Base-by-base conservation (phyloP, 1,140 invertebrate species). In the Bathynomus jamesi region DNA sequence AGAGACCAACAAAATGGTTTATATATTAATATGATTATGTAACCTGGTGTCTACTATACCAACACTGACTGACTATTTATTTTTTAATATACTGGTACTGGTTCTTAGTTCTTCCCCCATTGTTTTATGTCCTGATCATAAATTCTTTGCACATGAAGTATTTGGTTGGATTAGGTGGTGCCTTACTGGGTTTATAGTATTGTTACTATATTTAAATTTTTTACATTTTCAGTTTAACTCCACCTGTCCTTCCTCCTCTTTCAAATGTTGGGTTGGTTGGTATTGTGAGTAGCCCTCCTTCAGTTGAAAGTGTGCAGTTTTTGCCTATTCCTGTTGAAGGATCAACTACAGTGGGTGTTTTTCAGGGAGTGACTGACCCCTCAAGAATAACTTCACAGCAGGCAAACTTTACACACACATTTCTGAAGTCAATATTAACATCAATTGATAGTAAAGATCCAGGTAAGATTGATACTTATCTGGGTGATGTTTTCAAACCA, bases 401-500 rank as follows among this genome's bases (percentile, higher is more conserved):
- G 17, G 32, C 85, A 65, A 86, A 85, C 72, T 89, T 88, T 78
- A 85, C 87, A 13, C 84, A 87, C 76, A 87, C 86, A 78, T 89
- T 89, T 80, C 84, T 89, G 4, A 86, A 87, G 77, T 87, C 85
- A 74, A 88, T 89, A 74, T 80, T 89, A 28, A 83, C 81, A 71
- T 86, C 85, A 73, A 82, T 89, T 17, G 87, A 89, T 78, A 87
- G 84, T 80, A 85, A 84, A 80, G 87, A 89, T 81, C 84, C 85
- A 82, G 85, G 87, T 88, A 81, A 81, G 75, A 24, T 10, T 72
- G 28, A 17, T n/a, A n/a, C n/a, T n/a, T n/a, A n/a, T n/a, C n/a
- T n/a, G n/a, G n/a, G n/a, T n/a, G n/a, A n/a, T n/a, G n/a, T n/a
- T n/a, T n/a, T n/a, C n/a, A n/a, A n/a, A n/a, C n/a, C n/a, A n/a